phyloP scores from a whole-genome alignment of 2,888 invertebrate genomes.

The Metellina segmentata region DNA sequence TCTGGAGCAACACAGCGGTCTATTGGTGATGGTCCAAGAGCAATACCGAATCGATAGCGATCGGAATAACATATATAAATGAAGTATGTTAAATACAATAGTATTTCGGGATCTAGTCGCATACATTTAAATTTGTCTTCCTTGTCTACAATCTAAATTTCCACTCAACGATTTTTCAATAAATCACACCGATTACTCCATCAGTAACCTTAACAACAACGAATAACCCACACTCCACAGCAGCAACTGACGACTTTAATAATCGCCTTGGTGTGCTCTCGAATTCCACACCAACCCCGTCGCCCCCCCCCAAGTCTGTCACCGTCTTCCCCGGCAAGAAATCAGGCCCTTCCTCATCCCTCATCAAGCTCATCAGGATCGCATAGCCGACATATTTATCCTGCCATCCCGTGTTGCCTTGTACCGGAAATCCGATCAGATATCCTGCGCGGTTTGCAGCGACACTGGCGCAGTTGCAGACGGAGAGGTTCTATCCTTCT shows the following conservation, averaged over 20 bases:
- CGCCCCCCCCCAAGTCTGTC: background rate
- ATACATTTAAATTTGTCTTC: too few species aligned
- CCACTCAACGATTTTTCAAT: too few species aligned
- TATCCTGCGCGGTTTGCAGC: background rate
- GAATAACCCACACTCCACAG: background rate
- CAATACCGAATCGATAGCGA: too few species aligned
- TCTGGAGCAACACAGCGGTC: too few species aligned
- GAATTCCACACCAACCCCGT: background rate
- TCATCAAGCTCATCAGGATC: slow-evolving; percentile 33
- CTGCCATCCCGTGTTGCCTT: background rate
- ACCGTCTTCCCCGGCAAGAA: slow-evolving; percentile 13
- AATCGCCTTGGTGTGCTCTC: background rate
- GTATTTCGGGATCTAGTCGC: too few species aligned
- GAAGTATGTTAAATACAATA: too few species aligned
- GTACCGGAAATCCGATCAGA: slow-evolving; percentile 53
- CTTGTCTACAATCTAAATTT: too few species aligned
- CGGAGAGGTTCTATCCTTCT: background rate
- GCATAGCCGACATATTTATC: slow-evolving; percentile 52
- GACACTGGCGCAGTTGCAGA: background rate
- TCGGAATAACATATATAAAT: too few species aligned
- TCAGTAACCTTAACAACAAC: background rate
- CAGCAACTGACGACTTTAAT: background rate
- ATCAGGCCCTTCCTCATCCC: background rate
- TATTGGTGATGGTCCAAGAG: too few species aligned
- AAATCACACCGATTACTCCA: too few species aligned